Evolutionary conservation across 2,888 invertebrate genomes (phyloP).

Genomic region (Carpatolechia fugitivella): DNA sequence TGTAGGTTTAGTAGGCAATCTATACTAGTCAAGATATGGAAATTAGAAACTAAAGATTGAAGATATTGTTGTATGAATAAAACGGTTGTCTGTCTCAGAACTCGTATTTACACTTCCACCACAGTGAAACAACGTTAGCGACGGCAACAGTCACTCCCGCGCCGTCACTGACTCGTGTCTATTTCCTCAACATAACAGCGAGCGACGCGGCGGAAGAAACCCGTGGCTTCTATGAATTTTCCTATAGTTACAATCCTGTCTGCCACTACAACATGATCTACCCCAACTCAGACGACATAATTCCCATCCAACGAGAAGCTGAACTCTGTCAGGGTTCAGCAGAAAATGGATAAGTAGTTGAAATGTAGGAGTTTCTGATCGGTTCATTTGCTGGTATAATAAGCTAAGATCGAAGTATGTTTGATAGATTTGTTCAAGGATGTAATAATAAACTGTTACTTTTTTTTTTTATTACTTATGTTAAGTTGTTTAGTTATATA

Average conservation of each 20-base stretch:
- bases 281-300: slow-evolving; percentile 17
- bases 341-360: slow-evolving; percentile 20
- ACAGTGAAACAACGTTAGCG: slow-evolving; percentile 44
- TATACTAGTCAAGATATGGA: too few species aligned
- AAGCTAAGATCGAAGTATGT: slow-evolving; percentile 53
- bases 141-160: slow-evolving; percentile 40
- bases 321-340: background rate
- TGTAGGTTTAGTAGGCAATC: too few species aligned
- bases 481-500: too few species aligned
- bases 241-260: slow-evolving; percentile 30
- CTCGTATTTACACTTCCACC: slow-evolving; percentile 29
- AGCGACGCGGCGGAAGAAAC: slow-evolving; percentile 50
- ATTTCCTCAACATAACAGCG: slow-evolving; percentile 61
- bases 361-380: slow-evolving; percentile 50
- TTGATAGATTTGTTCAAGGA: slow-evolving; percentile 51
- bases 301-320: background rate
- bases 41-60: background rate
- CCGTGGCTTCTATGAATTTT: slow-evolving; percentile 60
- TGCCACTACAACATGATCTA: slow-evolving; percentile 39
- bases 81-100: slow-evolving; percentile 2
- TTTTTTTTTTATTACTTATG: background rate
- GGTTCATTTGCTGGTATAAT: slow-evolving; percentile 61
- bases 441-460: slow-evolving; percentile 29
- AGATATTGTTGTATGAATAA: background rate
- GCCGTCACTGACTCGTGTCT: slow-evolving; percentile 49